Percentiles rank a stretch among this genome's conserved stretches.
Conservation (phyloP, 30 jellyfish, hydroid and myxozoan genomes). For the Aurelia aurita complex sp. Pacific region DNA sequence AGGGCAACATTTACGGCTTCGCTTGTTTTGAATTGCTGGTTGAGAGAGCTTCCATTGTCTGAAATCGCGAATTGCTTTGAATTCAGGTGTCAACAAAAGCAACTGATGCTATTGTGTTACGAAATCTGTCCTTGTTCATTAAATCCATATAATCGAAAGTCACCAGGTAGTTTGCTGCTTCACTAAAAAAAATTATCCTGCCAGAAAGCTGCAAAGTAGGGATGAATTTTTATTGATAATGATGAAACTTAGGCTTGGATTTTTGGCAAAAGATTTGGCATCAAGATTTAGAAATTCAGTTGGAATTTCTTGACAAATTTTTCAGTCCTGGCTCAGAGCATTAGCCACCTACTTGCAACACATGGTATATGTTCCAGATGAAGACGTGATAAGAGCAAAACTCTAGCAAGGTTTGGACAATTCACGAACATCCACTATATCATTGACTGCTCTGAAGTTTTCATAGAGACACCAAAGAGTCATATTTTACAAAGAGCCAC, state of each 20-base stretch:
- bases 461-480: slow-evolving; percentile 59
- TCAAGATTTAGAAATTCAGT: no score
- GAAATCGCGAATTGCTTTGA: no score
- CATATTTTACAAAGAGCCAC: slow-evolving; percentile 40
- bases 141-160: no score
- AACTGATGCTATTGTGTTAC: no score
- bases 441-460: slow-evolving; percentile 58
- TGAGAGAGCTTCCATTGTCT: no score
- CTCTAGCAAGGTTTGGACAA: no score
- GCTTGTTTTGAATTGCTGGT: no score
- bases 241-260: slow-evolving; percentile 14
- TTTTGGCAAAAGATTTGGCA: slow-evolving; percentile 6
- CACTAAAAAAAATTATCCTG: slow-evolving; percentile 22
- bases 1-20: no score
- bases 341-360: background rate
- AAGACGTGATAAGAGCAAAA: background rate
- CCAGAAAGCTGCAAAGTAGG: slow-evolving; percentile 24
- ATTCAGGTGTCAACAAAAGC: no score
- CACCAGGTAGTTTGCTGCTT: no score
- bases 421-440: slow-evolving; percentile 13
- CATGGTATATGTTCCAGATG: slow-evolving; percentile 24
- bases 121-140: no score
- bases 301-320: no score
- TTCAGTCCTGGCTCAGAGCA: slow-evolving; percentile 2
- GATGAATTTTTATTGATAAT: slow-evolving; percentile 32